Base-by-base conservation (phyloP, 1,140 invertebrate genomes). In the Trichonephila clavata region DNA sequence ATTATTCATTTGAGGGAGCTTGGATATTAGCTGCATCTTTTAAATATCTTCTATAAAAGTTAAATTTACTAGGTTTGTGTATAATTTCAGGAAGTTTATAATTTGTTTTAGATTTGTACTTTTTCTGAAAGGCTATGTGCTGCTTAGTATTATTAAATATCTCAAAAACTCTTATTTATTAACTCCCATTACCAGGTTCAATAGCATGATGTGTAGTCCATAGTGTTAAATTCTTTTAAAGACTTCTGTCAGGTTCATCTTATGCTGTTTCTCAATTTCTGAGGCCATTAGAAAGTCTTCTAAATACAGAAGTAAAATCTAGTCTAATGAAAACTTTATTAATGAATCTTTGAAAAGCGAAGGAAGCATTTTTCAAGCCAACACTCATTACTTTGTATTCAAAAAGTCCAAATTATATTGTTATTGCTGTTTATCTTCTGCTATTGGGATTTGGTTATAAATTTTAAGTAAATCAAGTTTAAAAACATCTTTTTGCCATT, bases 101-200 rank as follows among this genome's bases (percentile, higher is more conserved):
- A 24, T 83, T 43, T 83, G 39, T n/a, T 43, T 43, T 50, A n/a
- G 2, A 4, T 10, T 83, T 50, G 80, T 5, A 83, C 39, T 50
- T 83, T 83, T 83, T 83, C 80, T 83, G 32, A 21, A n/a, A 50
- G 39, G 80, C 50, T 50, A 50, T 21, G 80, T 20, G 39, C 39
- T 18, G 10, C 20, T 81, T 81, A 7, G 80, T 50, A 7, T 81
- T 21, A 81, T 81, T 16, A 81, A 81, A 18, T 81, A 81, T 21
- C 21, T 43, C 86, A 43, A 87, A 87, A 87, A 43, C 43, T 87
- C 86, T 87, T 65, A 87, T 68, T 87, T 63, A 32, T n/a, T 68
- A 0, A 21, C 86, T 87, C 16, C 61, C 61, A 68, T 43, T 87
- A 65, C 60, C 65, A 1, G 65, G 63, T 87, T 87, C 16, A 16